These are phyloP conservation scores for Drosophila eohydei DNA, from an alignment of 2,888 invertebrate species.

Conservation along the genomic window DNA sequence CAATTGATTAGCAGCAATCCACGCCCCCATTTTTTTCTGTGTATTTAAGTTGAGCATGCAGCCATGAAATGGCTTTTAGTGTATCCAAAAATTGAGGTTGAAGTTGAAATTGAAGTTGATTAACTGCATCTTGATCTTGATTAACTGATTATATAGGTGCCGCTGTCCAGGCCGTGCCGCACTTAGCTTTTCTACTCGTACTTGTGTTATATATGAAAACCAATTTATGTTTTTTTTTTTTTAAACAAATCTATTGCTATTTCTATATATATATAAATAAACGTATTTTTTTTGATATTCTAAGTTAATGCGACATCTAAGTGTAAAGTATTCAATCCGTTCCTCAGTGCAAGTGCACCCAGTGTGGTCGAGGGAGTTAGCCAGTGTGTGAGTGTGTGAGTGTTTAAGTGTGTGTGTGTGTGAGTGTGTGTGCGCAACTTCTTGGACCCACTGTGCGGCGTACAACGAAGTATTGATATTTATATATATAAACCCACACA, in stretches of 20 bases:
- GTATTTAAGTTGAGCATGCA: not conserved
- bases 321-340: conserved; percentile 78
- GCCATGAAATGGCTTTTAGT: conserved; percentile 36
- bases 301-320: conserved; percentile 63
- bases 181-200: conserved; percentile 77
- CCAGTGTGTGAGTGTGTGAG: conserved; percentile 1
- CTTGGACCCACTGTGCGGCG: conserved; percentile 40
- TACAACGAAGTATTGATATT: conserved; percentile 73
- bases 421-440: conserved; percentile 5
- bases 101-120: conserved; percentile 1
- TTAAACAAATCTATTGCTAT: conserved; percentile 8
- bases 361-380: conserved; percentile 13
- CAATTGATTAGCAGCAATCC: not conserved
- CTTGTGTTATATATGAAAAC: conserved; percentile 70
- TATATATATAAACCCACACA: conserved; percentile 8
- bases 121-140: conserved; percentile 14
- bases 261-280: conserved; percentile 32
- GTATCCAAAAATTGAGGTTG: not conserved
- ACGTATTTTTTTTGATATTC: conserved; percentile 14
- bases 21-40: not conserved
- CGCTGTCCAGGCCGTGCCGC: conserved; percentile 15
- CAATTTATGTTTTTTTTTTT: conserved; percentile 20
- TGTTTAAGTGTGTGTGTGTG: conserved; percentile 10
- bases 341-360: conserved; percentile 65
- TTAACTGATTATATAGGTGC: conserved; percentile 4